Evolutionary conservation across 2,113 vertebrate species (phyloP), one percentile per base, ranked within the genome.

Genomic region (Larimichthys crocea): DNA sequence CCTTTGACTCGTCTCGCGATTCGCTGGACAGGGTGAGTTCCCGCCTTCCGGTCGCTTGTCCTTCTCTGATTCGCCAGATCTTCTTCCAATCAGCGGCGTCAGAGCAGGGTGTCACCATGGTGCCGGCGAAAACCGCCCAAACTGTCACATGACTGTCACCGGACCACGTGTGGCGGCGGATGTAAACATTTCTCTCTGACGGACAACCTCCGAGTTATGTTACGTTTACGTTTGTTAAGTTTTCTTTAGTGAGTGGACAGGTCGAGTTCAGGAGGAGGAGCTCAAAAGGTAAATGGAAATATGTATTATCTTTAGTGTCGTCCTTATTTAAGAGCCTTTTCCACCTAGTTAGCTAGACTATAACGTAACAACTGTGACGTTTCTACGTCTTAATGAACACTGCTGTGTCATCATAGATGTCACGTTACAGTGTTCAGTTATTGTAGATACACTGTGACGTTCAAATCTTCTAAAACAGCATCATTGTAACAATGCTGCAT

Each of bases 101-200:
- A 20, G 63, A 55, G 65, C 12, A 22, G 57, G 57, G 50, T 82
- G 88, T 91, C 84, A 63, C 90, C 85, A 91, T 92, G 89, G 89
- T 80, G 85, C 93, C 87, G 84, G 75, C 10, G 17, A 72, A 82
- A 77, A 55, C 84, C 85, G 76, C 72, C 84, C 17, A 56, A 74
- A 50, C 10, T 9, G 80, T 93, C 94, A 94, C 89, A 35, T 95
- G 94, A 92, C 82, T 12, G 19, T 85, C 83, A 91, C 74, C 59
- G 79, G 88, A 82, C 74, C 75, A 68, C 44, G 31, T 63, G 68
- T 14, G 19, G 19, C 19, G 50, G 2, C 4, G 19, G 20, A 4
- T 53, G 50, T n/a, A 10, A 70, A 80, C 24, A 20, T 3, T 29
- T 1, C 0, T 3, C 5, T 0, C 22, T 10, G 73, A 4, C 5